Evolutionary conservation across 1,140 invertebrate species (phyloP).

Genomic region (Alviniconcha marisindica): DNA sequence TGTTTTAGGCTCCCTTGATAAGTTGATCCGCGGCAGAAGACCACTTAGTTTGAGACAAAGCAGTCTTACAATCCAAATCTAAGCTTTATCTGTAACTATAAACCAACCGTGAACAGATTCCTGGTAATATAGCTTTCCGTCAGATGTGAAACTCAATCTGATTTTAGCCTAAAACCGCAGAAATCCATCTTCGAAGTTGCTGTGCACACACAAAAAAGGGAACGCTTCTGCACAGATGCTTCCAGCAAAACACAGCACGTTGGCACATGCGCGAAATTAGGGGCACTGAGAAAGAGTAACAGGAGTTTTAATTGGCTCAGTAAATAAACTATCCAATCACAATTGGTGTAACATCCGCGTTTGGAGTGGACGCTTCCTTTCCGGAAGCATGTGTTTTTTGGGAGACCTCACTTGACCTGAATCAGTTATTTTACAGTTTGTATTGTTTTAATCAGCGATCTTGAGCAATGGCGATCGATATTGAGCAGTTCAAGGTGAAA

Average conservation of each 20-base stretch:
- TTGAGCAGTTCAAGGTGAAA: conserved; percentile 25
- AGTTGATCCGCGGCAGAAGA: too few relatives aligned
- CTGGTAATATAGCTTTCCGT: too few relatives aligned
- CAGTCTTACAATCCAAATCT: too few relatives aligned
- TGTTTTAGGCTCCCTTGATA: too few relatives aligned
- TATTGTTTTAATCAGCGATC: not conserved
- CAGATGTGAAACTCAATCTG: too few relatives aligned
- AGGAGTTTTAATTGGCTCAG: not conserved
- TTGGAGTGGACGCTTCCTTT: not conserved
- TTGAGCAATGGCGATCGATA: conserved; percentile 8
- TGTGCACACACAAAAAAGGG: not conserved
- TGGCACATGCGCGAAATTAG: conserved; percentile 23
- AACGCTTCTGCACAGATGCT: conserved; percentile 7
- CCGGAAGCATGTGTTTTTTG: conserved; percentile 27
- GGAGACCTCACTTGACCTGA: not conserved
- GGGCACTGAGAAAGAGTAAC: not conserved
- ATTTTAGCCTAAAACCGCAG: too few relatives aligned
- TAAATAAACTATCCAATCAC: not conserved
- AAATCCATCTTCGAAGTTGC: too few relatives aligned
- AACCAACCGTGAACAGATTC: too few relatives aligned
- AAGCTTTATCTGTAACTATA: too few relatives aligned
- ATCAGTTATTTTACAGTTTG: conserved; percentile 11
- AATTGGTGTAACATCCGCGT: not conserved
- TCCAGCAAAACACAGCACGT: not conserved
- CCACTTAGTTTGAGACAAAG: too few relatives aligned